Evolutionary conservation across 2,113 vertebrate species (phyloP).

Genomic region (Phaethornis superciliosus): DNA sequence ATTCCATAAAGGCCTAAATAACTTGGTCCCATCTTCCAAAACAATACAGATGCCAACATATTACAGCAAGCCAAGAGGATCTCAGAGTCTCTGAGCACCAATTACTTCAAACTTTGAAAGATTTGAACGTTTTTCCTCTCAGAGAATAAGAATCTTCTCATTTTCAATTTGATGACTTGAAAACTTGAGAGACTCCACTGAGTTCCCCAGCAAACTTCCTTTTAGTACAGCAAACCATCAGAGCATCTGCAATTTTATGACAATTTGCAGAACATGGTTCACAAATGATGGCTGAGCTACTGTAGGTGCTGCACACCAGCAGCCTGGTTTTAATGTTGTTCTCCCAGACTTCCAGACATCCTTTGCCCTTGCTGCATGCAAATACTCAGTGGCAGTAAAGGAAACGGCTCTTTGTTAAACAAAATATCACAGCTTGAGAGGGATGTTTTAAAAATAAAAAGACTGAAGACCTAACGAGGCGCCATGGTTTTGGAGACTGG

Average conservation of each 20-base stretch:
- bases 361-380: not conserved
- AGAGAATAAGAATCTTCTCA: not conserved
- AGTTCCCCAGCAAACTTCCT: not conserved
- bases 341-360: not conserved
- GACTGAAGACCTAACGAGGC: not conserved
- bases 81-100: not conserved
- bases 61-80: not conserved
- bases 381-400: not conserved
- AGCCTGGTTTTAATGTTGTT: not conserved
- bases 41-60: not conserved
- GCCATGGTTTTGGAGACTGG: not conserved
- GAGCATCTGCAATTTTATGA: not conserved
- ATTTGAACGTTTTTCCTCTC: not conserved
- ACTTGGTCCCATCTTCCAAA: not conserved
- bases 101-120: accelerated
- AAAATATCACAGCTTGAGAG: not conserved
- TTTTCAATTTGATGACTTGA: not conserved
- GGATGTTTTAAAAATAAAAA: slow-evolving; percentile 29
- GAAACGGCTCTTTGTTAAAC: slow-evolving; percentile 12
- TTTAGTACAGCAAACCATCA: not conserved
- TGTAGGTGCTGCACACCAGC: not conserved
- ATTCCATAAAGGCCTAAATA: not conserved
- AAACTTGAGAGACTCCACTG: not conserved
- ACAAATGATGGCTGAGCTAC: not conserved
- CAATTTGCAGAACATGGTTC: not conserved